Percentiles rank a stretch among this genome's conserved stretches.
Conservation (phyloP, 30 jellyfish, hydroid and myxozoan genomes). For the Haliclystus octoradiatus region DNA sequence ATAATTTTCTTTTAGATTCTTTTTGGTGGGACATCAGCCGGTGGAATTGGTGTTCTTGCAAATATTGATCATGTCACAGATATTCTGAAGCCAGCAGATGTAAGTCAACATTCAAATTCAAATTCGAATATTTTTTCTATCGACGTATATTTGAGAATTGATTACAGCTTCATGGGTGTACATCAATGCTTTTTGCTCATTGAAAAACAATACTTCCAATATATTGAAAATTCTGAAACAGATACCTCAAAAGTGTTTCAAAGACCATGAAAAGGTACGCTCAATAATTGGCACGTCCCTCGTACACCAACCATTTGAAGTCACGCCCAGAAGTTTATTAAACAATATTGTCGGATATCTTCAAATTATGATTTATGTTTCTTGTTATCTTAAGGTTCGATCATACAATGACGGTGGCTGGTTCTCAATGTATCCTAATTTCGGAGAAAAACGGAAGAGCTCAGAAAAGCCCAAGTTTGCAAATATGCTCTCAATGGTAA, state of each 20-base stretch:
- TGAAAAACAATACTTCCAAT: too few species aligned
- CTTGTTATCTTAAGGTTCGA: constrained; percentile 44
- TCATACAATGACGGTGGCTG: constrained; percentile 96
- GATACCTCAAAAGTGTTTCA: too few species aligned
- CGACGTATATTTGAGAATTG: too few species aligned
- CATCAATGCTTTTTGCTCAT: too few species aligned
- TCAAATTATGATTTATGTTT: constrained; percentile 5
- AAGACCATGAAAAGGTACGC: too few species aligned
- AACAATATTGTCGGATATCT: background rate
- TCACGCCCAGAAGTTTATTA: too few species aligned
- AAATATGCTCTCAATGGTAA: constrained; percentile 56
- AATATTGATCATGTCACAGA: constrained; percentile 53
- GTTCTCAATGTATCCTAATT: constrained; percentile 75
- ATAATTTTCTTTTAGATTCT: constrained; percentile 51
- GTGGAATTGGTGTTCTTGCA: constrained; percentile 88
- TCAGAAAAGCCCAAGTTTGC: constrained; percentile 69
- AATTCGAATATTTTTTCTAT: too few species aligned
- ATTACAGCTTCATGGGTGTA: too few species aligned
- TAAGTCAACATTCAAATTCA: constrained; percentile 7
- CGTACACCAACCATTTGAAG: too few species aligned
- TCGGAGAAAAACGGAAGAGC: constrained; percentile 36
- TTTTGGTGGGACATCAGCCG: constrained; percentile 96
- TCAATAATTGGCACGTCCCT: too few species aligned
- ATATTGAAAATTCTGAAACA: too few species aligned
- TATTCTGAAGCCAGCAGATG: constrained; percentile 74